Percentiles rank a stretch among this genome's conserved stretches.
Evolutionary conservation across 2,888 invertebrate species (phyloP).

Genomic region (Caenorhabditis sp.): DNA sequence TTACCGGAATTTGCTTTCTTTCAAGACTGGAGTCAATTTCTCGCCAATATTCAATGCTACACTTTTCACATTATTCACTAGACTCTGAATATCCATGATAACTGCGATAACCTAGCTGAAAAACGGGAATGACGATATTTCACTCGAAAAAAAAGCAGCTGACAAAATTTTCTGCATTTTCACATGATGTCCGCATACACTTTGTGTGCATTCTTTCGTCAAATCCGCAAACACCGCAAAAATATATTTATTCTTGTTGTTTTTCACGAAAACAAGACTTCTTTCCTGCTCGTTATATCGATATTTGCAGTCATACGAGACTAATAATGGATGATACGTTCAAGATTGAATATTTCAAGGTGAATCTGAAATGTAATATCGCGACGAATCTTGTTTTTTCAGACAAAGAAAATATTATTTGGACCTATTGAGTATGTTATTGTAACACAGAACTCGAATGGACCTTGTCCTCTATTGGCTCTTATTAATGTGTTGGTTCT

Average conservation of each 20-base stretch:
- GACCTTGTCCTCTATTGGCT: constrained; percentile 76
- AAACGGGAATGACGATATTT: constrained; percentile 7
- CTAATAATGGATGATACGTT: background rate
- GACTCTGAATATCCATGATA: constrained; percentile 83
- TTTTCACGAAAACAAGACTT: background rate
- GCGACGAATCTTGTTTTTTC: constrained; percentile 37
- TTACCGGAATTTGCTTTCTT: constrained; percentile 75
- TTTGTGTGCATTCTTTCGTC: constrained; percentile 18
- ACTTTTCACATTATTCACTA: constrained; percentile 92
- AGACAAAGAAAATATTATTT: constrained; percentile 75
- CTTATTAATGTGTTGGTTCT: constrained; percentile 75
- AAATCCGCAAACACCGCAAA: constrained; percentile 2
- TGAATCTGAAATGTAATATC: background rate
- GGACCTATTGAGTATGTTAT: constrained; percentile 72
- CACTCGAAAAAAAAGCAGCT: background rate
- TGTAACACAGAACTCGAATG: constrained; percentile 76
- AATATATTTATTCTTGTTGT: background rate
- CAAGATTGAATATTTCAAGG: background rate
- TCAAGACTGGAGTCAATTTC: constrained; percentile 92
- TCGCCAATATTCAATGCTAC: constrained; percentile 94
- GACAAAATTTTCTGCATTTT: background rate
- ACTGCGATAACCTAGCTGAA: background rate
- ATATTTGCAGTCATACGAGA: too few species aligned
- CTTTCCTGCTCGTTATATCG: too few species aligned
- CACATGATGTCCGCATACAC: constrained; percentile 16